Conservation (phyloP, 2,888 invertebrate genomes). For the Torymus texanus region DNA sequence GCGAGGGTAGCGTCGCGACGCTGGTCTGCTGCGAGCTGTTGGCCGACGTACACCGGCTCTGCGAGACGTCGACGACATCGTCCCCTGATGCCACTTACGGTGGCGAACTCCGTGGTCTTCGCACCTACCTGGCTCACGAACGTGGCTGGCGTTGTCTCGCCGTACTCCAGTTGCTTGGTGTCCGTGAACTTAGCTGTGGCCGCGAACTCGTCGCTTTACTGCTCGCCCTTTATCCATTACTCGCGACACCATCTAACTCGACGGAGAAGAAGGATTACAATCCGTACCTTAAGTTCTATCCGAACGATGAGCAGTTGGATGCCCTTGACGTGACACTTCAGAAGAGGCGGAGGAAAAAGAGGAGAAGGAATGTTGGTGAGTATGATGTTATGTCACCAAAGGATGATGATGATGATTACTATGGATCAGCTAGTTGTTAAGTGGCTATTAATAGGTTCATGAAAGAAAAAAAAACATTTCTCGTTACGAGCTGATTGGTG, state of each 20-base stretch:
- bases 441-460: too few relatives aligned
- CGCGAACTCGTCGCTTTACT: slow-evolving; percentile 80
- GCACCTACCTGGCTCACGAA: slow-evolving; percentile 78
- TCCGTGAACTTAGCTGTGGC: slow-evolving; percentile 79
- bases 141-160: slow-evolving; percentile 81
- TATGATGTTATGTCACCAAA: neutral
- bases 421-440: too few relatives aligned
- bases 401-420: too few relatives aligned
- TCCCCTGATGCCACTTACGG: too few relatives aligned
- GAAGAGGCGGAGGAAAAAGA: slow-evolving; percentile 63
- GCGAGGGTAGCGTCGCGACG: slow-evolving; percentile 79
- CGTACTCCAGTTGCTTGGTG: slow-evolving; percentile 78
- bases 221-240: slow-evolving; percentile 77
- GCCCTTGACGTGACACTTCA: slow-evolving; percentile 69
- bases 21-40: slow-evolving; percentile 81
- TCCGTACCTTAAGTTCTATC: slow-evolving; percentile 36
- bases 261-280: neutral
- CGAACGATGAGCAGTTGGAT: slow-evolving; percentile 67
- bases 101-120: slow-evolving; percentile 74
- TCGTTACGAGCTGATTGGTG: too few relatives aligned
- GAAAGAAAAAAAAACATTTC: too few relatives aligned
- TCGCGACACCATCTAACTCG: neutral
- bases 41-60: slow-evolving; percentile 79
- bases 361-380: slow-evolving; percentile 51
- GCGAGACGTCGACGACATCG: slow-evolving; percentile 61